A percentile compares a stretch with the other conserved stretches of the same genome.
These are phyloP conservation scores for Anneissia japonica DNA, from an alignment of 35 echinoderm and acorn worm species.

Conservation along the genomic window DNA sequence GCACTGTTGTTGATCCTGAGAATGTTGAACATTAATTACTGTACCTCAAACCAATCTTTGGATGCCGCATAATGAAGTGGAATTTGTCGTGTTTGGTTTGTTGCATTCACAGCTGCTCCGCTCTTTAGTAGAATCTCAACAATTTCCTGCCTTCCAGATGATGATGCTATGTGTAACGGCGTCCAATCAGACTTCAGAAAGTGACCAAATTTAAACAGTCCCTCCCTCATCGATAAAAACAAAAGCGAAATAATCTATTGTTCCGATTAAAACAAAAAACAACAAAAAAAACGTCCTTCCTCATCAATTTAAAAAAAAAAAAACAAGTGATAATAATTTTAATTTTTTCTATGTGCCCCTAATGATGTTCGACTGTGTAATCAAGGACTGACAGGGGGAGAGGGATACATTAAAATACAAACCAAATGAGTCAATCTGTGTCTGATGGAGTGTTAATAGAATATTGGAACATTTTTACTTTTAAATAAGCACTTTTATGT, in stretches of 20 bases:
- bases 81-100: conserved; percentile 82
- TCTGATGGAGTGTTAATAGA: not conserved
- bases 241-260: too few relatives aligned
- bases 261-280: not conserved
- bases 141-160: conserved; percentile 75
- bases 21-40: too few relatives aligned
- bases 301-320: too few relatives aligned
- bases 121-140: conserved; percentile 55
- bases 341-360: not conserved
- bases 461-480: not conserved
- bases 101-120: conserved; percentile 60
- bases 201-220: not conserved
- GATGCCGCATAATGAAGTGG: conserved; percentile 86
- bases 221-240: too few relatives aligned
- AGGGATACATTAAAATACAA: too few relatives aligned
- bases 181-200: conserved; percentile 73
- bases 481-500: too few relatives aligned
- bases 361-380: too few relatives aligned
- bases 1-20: too few relatives aligned
- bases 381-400: too few relatives aligned
- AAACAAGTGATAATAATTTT: too few relatives aligned
- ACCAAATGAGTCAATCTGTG: not conserved
- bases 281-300: not conserved
- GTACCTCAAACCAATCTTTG: conserved; percentile 74
- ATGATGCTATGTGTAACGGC: conserved; percentile 73